Base-by-base conservation (phyloP, 2,888 invertebrate species). In the Eupelmus urozonus region DNA sequence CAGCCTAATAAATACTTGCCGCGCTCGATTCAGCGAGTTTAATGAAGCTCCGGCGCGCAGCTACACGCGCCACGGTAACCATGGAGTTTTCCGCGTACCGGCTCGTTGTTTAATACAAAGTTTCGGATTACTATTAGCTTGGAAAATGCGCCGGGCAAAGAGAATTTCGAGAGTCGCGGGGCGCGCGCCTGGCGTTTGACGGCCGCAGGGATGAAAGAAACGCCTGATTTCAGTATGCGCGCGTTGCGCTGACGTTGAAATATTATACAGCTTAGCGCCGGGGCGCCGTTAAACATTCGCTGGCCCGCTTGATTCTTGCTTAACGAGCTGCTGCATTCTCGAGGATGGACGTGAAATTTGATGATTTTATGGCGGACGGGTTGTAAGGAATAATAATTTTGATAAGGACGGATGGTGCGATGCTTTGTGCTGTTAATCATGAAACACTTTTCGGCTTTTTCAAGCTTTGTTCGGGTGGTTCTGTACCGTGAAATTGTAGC, bases 1-100 rank as follows among this genome's bases (percentile, higher is more conserved):
- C 45, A 65, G 66, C 74, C 62, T 75, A 71, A 75, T 79, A 79
- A 79, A 62, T 79, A 66, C 75, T 42, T 45, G 59, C n/a, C n/a
- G n/a, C 18, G 75, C 27, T 71, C 69, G 60, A 79, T 79, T 40
- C 53, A 63, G 29, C 49, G 59, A 74, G 65, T 70, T 78, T 78
- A 78, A 78, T 78, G 78, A 74, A 78, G 69, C 59, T 45, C 45
- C 13, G 45, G 4, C 9, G 7, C 57, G 13, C n/a, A 5, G 18
- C 20, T 20, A 7, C 7, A 13, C 5, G 42, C 42, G 42, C n/a
- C 49, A 18, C 16, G 51, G 20, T 40, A 63, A 40, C 40, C 53
- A 72, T 72, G 25, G 34, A 34, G 42, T 29, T 16, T 27, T 72
- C 53, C 13, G 62, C 63, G 25, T 53, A 72, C 57, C 55, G 57